phyloP scores from a whole-genome alignment of 1,140 invertebrate species.

The Rhopalosiphum padi region DNA sequence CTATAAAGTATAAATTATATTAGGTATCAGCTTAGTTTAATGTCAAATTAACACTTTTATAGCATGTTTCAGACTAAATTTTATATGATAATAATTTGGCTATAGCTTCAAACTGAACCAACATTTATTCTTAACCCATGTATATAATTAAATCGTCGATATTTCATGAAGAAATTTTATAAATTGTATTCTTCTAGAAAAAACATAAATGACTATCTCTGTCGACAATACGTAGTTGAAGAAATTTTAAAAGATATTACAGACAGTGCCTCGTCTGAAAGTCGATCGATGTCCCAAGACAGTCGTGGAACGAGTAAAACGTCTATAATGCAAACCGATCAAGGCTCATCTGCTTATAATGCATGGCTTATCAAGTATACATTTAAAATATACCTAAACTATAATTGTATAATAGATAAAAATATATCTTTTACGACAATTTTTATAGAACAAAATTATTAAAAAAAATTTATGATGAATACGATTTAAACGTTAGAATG shows the following conservation, averaged over 20 bases:
- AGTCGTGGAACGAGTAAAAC: background rate
- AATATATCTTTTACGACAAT: background rate
- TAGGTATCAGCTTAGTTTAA: background rate
- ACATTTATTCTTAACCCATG: background rate
- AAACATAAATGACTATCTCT: slow-evolving; percentile 42
- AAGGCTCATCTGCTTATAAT: slow-evolving; percentile 40
- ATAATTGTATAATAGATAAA: background rate
- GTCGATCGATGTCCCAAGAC: slow-evolving; percentile 22
- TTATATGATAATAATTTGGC: no score
- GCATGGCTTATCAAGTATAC: slow-evolving; percentile 39
- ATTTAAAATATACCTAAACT: background rate
- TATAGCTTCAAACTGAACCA: background rate
- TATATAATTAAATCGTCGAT: background rate
- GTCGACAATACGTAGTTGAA: slow-evolving; percentile 32
- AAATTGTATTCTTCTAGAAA: background rate
- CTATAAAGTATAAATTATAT: no score
- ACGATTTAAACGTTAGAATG: slow-evolving; percentile 48
- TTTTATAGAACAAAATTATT: slow-evolving; percentile 41
- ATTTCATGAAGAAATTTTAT: background rate
- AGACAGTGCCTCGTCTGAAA: background rate
- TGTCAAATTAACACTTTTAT: background rate
- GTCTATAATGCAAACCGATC: slow-evolving; percentile 10
- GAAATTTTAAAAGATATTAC: slow-evolving; percentile 47
- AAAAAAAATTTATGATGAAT: slow-evolving; percentile 47
- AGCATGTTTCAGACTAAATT: no score